These are phyloP conservation scores for Andricus curvator DNA, from an alignment of 2,888 invertebrate genomes.

Conservation along the genomic window DNA sequence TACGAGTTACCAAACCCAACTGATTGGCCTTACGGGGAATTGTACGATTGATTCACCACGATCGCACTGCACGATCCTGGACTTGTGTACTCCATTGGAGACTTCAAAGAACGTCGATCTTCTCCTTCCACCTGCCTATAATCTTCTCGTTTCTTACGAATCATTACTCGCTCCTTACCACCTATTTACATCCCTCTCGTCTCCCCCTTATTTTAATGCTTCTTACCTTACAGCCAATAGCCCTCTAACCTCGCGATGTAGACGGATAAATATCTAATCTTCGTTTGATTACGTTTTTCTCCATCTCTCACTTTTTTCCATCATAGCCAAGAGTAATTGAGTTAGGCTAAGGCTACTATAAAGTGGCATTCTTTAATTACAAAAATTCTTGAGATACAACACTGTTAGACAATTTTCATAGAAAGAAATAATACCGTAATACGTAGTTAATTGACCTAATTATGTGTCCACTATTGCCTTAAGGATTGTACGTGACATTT, in stretches of 20 bases:
- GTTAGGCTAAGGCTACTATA: not conserved
- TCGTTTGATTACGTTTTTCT: conserved; percentile 29
- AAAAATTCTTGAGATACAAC: conserved; percentile 26
- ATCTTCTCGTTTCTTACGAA: conserved; percentile 40
- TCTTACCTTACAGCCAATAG: conserved; percentile 32
- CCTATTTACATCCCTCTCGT: conserved; percentile 40
- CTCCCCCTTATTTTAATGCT: conserved; percentile 38
- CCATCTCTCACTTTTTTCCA: not conserved
- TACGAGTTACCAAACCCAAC: conserved; percentile 43
- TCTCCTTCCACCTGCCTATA: conserved; percentile 19
- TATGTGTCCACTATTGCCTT: too few species aligned
- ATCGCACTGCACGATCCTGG: conserved; percentile 34
- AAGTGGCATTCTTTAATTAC: conserved; percentile 51
- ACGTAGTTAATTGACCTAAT: too few species aligned
- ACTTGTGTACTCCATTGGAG: conserved; percentile 22
- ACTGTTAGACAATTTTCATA: not conserved
- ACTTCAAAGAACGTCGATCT: conserved; percentile 15
- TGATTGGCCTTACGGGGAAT: too few species aligned
- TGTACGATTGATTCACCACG: conserved; percentile 43
- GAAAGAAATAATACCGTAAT: too few species aligned
- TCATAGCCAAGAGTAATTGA: conserved; percentile 25
- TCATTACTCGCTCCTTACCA: conserved; percentile 44
- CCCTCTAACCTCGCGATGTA: not conserved
- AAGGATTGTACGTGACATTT: too few species aligned
- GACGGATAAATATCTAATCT: conserved; percentile 30